These are phyloP conservation scores for Tonatia bakeri DNA, from an alignment of 2,113 vertebrate genomes.

Conservation along the genomic window DNA sequence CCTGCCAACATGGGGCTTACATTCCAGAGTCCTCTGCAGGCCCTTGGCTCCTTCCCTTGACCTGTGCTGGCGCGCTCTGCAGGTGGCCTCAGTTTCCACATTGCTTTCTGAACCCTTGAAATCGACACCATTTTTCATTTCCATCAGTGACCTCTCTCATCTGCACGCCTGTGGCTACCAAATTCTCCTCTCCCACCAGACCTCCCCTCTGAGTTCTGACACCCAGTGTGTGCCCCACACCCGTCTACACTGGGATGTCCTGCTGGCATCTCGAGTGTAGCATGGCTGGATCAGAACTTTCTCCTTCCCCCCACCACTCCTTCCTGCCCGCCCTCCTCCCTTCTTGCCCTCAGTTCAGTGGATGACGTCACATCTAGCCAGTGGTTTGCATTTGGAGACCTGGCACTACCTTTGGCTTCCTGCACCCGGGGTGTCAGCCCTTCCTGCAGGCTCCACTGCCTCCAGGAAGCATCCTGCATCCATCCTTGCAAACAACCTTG, in stretches of 20 bases:
- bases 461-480: not conserved
- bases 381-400: not conserved
- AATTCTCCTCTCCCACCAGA: not conserved
- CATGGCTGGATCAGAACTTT: not conserved
- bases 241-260: not conserved
- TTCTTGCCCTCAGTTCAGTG: not conserved
- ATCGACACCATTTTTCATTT: not conserved
- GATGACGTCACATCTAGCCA: not conserved
- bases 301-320: not conserved
- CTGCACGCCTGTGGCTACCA: not conserved
- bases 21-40: not conserved
- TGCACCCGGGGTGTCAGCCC: not conserved
- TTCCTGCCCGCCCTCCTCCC: not conserved
- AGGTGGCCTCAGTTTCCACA: not conserved
- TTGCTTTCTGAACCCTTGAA: not conserved
- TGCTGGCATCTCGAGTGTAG: rapidly evolving
- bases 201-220: not conserved
- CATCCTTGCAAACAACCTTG: not conserved
- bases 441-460: not conserved
- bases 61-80: rapidly evolving
- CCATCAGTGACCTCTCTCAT: not conserved
- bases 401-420: not conserved
- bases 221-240: too few species aligned
- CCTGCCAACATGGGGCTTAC: not conserved
- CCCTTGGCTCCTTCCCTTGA: not conserved